phyloP scores from a whole-genome alignment of 2,113 vertebrate genomes.

The Cryptoleucopteryx plumbea region DNA sequence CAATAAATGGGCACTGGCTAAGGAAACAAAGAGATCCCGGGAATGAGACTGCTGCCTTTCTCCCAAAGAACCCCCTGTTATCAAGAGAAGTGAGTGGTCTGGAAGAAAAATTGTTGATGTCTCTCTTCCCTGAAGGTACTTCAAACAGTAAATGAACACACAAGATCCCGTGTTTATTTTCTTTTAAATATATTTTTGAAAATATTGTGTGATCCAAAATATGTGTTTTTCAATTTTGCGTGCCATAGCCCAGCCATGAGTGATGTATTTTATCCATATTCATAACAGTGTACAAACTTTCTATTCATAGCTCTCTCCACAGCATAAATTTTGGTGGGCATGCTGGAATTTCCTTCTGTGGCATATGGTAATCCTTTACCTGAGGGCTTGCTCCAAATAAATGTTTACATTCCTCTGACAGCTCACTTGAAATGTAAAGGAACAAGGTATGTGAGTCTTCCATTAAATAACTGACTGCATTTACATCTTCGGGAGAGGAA shows the following conservation, averaged over 20 bases:
- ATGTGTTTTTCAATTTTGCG: constrained; percentile 72
- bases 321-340: constrained; percentile 68
- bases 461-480: constrained; percentile 69
- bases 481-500: constrained; percentile 67
- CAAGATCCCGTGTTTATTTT: constrained; percentile 72
- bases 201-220: constrained; percentile 74
- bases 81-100: constrained; percentile 56
- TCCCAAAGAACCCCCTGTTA: constrained; percentile 26
- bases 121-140: constrained; percentile 60
- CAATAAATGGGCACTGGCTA: background rate
- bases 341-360: constrained; percentile 75
- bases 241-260: constrained; percentile 60
- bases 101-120: constrained; percentile 69
- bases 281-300: constrained; percentile 80
- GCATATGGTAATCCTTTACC: constrained; percentile 74
- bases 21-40: background rate
- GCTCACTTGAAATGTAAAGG: constrained; percentile 77
- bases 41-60: background rate
- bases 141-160: constrained; percentile 64
- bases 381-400: constrained; percentile 70
- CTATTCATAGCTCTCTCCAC: constrained; percentile 78
- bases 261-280: constrained; percentile 82
- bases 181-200: constrained; percentile 74
- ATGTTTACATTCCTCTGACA: constrained; percentile 75
- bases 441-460: constrained; percentile 71